Evolutionary conservation across 2,113 vertebrate species (phyloP).

Genomic region (Cyanoderma ruficeps): DNA sequence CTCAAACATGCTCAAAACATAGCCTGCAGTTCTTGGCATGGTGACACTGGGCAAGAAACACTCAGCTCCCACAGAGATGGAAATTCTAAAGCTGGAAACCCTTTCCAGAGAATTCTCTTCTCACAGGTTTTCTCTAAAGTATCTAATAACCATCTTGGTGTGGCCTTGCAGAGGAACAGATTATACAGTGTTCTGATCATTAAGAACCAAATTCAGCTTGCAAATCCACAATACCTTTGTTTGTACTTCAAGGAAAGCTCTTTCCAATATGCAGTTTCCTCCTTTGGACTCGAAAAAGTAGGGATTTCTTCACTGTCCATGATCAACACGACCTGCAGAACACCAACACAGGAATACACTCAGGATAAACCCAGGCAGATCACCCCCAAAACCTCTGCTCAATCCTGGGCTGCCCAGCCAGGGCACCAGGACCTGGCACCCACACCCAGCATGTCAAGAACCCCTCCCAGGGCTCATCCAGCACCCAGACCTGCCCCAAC

Average conservation of each 20-base stretch:
- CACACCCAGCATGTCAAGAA: fast-evolving
- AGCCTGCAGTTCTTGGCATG: slow-evolving; percentile 1
- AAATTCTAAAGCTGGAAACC: neutral
- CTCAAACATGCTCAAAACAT: slow-evolving; percentile 23
- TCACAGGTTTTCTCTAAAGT: neutral
- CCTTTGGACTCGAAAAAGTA: slow-evolving; percentile 92
- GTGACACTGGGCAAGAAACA: neutral
- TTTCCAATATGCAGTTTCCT: slow-evolving; percentile 97
- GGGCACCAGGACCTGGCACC: neutral
- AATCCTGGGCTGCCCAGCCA: neutral
- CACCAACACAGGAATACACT: neutral
- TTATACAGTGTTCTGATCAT: neutral
- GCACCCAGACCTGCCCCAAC: neutral
- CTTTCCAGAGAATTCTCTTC: neutral
- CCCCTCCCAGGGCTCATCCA: neutral
- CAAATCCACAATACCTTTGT: slow-evolving; percentile 81
- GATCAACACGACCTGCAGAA: slow-evolving; percentile 80
- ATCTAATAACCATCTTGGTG: neutral
- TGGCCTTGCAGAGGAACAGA: neutral
- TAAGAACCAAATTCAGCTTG: neutral
- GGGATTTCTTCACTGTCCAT: slow-evolving; percentile 98
- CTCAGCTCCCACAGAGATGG: neutral
- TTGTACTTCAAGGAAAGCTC: slow-evolving; percentile 91
- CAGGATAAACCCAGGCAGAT: neutral
- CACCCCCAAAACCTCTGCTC: neutral